Base-by-base conservation (phyloP, 2,797 vertebrate species). In the Alfaro cultratus region DNA sequence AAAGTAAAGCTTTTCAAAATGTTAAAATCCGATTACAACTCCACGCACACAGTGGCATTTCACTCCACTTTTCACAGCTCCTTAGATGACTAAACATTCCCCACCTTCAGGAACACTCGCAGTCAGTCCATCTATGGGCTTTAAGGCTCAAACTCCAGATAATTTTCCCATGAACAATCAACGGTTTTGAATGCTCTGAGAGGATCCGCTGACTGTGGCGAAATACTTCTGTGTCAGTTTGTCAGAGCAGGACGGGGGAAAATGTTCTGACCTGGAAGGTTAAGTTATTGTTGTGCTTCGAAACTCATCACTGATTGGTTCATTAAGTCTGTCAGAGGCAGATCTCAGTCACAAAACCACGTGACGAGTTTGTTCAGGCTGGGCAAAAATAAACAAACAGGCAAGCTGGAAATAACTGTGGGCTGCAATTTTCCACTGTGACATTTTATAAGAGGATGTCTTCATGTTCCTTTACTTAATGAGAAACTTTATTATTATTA, bases 21-120 rank as follows among this genome's bases (percentile, higher is more conserved):
- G 80, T 86, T 86, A 84, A 53, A 92, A 94, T 92, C 91, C 89
- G 86, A 89, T 92, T 92, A 91, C 16, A 36, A 78, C 83, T 87
- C 88, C 78, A 88, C 85, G 88, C 43, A 77, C 31, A 29, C 34
- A 23, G 49, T 81, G 80, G 64, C 39, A 21, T 68, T 68, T 68
- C 73, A 88, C 86, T 81, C 79, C 67, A n/a, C 36, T 57, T 36
- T 85, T 86, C 86, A 82, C 80, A 74, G 21, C 36, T 68, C 39
- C 55, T 7, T 67, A 82, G 81, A 89, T 83, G 83, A 86, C 88
- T 55, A 86, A 88, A 88, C 76, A 86, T 88, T 89, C 87, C 88
- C 86, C 84, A 80, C 80, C 83, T 85, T 80, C 78, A 73, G 78
- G 77, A 67, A 67, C 21, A 2, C 82, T 62, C 79, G 29, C 67